Evolutionary conservation across 2,888 invertebrate species (phyloP).

Genomic region (Apodemia hepburni): DNA sequence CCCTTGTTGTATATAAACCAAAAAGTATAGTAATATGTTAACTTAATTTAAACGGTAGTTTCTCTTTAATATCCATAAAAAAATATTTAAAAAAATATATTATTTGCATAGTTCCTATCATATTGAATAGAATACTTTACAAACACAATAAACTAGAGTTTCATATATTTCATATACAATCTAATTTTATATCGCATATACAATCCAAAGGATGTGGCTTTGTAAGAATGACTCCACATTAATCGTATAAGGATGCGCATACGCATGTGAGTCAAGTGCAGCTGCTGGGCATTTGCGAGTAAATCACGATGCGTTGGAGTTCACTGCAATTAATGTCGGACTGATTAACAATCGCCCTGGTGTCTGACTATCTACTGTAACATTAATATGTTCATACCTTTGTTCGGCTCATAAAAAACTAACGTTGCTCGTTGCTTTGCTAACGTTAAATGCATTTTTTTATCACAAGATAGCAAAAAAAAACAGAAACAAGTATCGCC

Average conservation of each 20-base stretch:
- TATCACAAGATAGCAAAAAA: no score
- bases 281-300: conserved; percentile 55
- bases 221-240: conserved; percentile 13
- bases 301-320: conserved; percentile 54
- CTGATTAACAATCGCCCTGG: conserved; percentile 38
- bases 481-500: no score
- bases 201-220: conserved; percentile 25
- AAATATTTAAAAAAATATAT: no score
- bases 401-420: conserved; percentile 48
- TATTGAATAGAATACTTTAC: no score
- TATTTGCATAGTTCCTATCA: no score
- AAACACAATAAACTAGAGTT: no score
- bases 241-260: conserved; percentile 28
- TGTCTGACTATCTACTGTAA: conserved; percentile 17
- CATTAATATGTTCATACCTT: conserved; percentile 41
- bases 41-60: no score
- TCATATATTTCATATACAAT: background rate
- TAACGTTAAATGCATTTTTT: no score
- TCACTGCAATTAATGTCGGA: conserved; percentile 56
- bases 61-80: no score
- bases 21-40: no score
- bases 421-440: conserved; percentile 4
- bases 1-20: no score
- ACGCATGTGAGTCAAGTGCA: conserved; percentile 63
- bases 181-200: background rate